Evolutionary conservation across 2,797 vertebrate genomes (phyloP), one percentile per base, ranked within the genome.

Genomic region (Xenopus petersii): DNA sequence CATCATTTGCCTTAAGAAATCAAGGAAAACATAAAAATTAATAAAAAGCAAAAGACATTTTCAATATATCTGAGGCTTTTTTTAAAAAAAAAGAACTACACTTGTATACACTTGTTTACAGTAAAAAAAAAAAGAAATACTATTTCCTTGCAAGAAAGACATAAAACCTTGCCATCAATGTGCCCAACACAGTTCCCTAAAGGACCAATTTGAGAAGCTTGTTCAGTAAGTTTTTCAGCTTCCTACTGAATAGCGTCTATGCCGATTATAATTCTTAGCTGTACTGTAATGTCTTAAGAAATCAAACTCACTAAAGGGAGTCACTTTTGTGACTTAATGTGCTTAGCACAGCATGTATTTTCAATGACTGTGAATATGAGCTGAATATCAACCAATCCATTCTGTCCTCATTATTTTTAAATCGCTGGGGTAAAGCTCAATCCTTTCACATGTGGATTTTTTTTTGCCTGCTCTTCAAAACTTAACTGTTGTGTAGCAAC

Each of bases 1-100:
- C 89, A 56, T 90, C 86, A 81, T 82, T 84, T 0, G 95, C 94
- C 98, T 98, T 85, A 49, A 80, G 21, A 48, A 51, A 58, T 24
- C 51, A 49, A 42, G 64, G 13, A 63, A 49, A n/a, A 54, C 1
- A 12, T 10, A 51, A 59, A 42, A 42, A 42, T 42, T 1, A 42
- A 42, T 42, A 42, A 6, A 42, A 42, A 36, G 17, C 16, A 51
- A 75, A 15, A 49, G 17, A 67, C 12, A 67, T 47, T 42, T 36
- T 13, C 10, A 70, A 17, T 5, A 12, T 12, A 56, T 73, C 67
- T 74, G 75, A 77, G 0, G 59, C 33, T 47, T 9, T 17, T 47
- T 9, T 17, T n/a, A 69, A 49, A 21, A 55, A n/a, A 5, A 26
- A 21, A 55, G 12, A 4, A 24, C n/a, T 26, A 48, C 42, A 60